A percentile compares a stretch with the other conserved stretches of the same genome.
phyloP scores from a whole-genome alignment of 2,797 vertebrate species.

The Eulemur mongoz region DNA sequence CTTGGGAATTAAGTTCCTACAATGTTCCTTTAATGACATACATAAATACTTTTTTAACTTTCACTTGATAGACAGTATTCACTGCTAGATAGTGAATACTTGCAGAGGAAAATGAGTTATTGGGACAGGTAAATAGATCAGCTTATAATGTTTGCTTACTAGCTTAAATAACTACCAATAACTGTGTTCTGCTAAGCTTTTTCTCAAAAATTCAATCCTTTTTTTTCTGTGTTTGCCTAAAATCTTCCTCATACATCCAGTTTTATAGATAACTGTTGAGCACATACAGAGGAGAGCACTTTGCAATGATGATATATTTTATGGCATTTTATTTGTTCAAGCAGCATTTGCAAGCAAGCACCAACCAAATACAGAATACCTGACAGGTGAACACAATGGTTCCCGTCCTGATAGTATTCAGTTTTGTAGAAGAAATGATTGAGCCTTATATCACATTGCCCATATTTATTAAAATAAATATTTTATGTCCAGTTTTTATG shows the following conservation, averaged over 20 bases:
- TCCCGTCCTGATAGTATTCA: background rate
- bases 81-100: background rate
- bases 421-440: background rate
- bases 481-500: background rate
- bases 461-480: background rate
- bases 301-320: background rate
- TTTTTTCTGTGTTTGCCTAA: conserved; percentile 17
- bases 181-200: conserved; percentile 47
- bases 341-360: background rate
- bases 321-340: background rate
- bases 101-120: conserved; percentile 35
- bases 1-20: background rate
- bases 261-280: conserved; percentile 24
- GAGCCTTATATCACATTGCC: background rate
- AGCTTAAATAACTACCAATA: conserved; percentile 34
- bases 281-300: background rate
- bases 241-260: background rate
- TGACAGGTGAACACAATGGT: background rate
- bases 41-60: background rate
- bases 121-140: conserved; percentile 39
- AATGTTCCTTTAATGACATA: background rate
- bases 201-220: conserved; percentile 30
- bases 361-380: background rate
- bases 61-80: conserved; percentile 3
- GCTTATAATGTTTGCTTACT: conserved; percentile 46